Percentiles rank a stretch among this genome's conserved stretches.
Conservation (phyloP, 2,888 invertebrate genomes). For the Troides helena region DNA sequence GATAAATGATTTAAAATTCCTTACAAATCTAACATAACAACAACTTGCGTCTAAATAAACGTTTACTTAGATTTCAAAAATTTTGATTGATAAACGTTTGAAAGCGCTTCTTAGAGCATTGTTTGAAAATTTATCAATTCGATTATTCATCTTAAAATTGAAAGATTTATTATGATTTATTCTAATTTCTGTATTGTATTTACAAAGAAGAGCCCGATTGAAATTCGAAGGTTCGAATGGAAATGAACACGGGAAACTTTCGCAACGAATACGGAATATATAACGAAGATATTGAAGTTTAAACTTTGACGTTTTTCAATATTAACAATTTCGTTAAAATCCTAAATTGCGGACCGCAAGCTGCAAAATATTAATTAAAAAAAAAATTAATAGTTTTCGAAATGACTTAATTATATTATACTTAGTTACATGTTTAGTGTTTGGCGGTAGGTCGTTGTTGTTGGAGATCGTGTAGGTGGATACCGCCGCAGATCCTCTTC, state of each 20-base stretch:
- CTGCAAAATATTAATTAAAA: neutral
- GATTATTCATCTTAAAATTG: neutral
- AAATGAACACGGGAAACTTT: conserved; percentile 14
- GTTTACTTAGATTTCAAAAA: too few relatives aligned
- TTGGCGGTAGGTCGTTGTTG: too few relatives aligned
- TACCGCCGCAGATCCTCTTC: too few relatives aligned
- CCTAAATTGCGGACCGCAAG: neutral
- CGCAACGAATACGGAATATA: conserved; percentile 1
- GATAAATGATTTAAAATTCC: too few relatives aligned
- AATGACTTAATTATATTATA: too few relatives aligned
- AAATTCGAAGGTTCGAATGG: neutral
- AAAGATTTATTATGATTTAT: neutral
- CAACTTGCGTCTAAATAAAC: too few relatives aligned
- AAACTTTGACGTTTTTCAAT: conserved; percentile 1
- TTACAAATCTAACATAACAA: too few relatives aligned
- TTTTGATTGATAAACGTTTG: neutral
- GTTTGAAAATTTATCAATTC: neutral
- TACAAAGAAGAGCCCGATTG: conserved; percentile 12
- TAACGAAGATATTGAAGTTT: neutral
- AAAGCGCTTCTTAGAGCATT: neutral
- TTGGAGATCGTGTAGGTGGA: too few relatives aligned
- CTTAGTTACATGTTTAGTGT: too few relatives aligned
- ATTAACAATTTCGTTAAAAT: neutral
- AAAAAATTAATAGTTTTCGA: neutral
- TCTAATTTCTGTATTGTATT: neutral